These are phyloP conservation scores for Thymelicus sylvestris DNA, from an alignment of 2,888 invertebrate species.

Conservation along the genomic window DNA sequence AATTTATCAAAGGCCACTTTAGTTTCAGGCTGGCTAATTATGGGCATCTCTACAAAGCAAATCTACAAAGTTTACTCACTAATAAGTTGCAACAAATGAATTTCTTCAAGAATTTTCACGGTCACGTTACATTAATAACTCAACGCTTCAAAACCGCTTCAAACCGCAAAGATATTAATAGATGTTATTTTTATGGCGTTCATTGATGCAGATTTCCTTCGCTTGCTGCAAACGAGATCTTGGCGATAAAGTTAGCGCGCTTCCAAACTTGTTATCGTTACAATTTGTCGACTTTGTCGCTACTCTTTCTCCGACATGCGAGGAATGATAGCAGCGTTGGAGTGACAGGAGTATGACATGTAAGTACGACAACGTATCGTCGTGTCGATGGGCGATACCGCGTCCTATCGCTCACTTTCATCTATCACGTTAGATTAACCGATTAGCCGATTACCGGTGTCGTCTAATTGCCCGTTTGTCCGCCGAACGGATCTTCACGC, in stretches of 20 bases:
- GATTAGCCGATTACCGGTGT: constrained; percentile 80
- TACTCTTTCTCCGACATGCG: constrained; percentile 30
- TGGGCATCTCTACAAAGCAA: too few relatives aligned
- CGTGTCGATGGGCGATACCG: constrained; percentile 49
- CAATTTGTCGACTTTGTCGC: constrained; percentile 24
- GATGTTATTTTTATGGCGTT: constrained; percentile 25
- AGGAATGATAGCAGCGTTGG: constrained; percentile 29
- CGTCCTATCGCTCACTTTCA: constrained; percentile 77
- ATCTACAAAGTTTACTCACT: too few relatives aligned
- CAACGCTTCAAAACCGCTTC: constrained; percentile 21
- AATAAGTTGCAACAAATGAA: not conserved
- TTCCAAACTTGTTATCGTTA: constrained; percentile 36
- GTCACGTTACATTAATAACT: constrained; percentile 23
- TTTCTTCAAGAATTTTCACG: constrained; percentile 18
- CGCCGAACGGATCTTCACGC: constrained; percentile 69
- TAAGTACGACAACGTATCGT: constrained; percentile 53
- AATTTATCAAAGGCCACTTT: too few relatives aligned
- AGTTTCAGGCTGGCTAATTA: too few relatives aligned
- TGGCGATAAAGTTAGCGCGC: constrained; percentile 31
- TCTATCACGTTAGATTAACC: constrained; percentile 76
- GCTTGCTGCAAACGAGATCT: constrained; percentile 28
- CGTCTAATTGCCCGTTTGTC: constrained; percentile 79
- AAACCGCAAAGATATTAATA: constrained; percentile 34
- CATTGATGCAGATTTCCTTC: constrained; percentile 33
- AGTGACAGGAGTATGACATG: constrained; percentile 69